Percentiles rank a stretch among this genome's conserved stretches.
Conservation (phyloP, 2,113 vertebrate genomes). For the Petaurus breviceps region DNA sequence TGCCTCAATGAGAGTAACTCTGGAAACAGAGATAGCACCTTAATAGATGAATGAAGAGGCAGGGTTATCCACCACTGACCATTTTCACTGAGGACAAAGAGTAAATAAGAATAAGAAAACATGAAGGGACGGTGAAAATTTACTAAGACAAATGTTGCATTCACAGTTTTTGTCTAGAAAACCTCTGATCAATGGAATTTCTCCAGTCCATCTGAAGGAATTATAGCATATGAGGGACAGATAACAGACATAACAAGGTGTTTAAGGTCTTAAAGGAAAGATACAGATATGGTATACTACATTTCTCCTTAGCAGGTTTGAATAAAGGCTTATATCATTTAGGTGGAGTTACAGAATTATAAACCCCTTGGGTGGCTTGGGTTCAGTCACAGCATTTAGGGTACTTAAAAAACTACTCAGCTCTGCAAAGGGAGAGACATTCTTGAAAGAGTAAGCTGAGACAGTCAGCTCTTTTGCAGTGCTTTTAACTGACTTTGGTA, state of each 20-base stretch:
- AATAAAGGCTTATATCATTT: background rate
- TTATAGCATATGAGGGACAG: background rate
- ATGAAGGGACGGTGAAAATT: background rate
- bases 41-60: slow-evolving; percentile 58
- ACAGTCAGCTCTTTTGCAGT: background rate
- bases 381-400: background rate
- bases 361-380: background rate
- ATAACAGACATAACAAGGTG: background rate
- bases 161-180: background rate
- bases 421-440: background rate
- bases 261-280: background rate
- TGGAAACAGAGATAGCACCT: slow-evolving; percentile 31
- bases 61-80: slow-evolving; percentile 20
- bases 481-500: background rate
- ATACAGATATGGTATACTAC: background rate
- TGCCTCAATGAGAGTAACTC: slow-evolving; percentile 9
- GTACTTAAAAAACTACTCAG: background rate
- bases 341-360: background rate
- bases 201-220: background rate
- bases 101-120: slow-evolving; percentile 5
- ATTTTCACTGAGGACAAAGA: slow-evolving; percentile 26
- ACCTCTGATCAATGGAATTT: background rate
- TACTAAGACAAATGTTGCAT: slow-evolving; percentile 17
- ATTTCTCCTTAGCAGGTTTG: background rate
- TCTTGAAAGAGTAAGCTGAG: background rate